Percentiles rank a stretch among this genome's conserved stretches.
Conservation (phyloP, 2,888 invertebrate species). For the Synanthedon myopaeformis region DNA sequence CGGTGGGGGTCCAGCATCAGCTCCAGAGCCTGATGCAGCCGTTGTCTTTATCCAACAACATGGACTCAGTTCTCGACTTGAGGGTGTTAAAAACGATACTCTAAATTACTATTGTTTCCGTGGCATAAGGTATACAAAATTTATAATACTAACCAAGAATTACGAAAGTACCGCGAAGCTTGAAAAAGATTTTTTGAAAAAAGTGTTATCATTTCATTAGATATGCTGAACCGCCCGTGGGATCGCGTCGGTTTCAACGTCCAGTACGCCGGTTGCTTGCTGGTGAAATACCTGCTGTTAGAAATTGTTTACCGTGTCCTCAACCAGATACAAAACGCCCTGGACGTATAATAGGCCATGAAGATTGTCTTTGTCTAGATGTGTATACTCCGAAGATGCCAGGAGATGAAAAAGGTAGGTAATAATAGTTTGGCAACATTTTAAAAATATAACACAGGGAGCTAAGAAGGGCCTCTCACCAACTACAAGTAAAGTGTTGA, state of each 20-base stretch:
- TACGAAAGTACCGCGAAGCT: too few relatives aligned
- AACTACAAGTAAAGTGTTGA: too few relatives aligned
- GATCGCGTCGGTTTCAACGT: conserved; percentile 49
- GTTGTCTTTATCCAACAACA: conserved; percentile 75
- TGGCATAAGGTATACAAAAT: conserved; percentile 72
- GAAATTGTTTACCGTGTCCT: conserved; percentile 44
- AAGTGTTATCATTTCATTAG: conserved; percentile 15
- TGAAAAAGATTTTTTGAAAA: not conserved
- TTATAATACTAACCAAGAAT: not conserved
- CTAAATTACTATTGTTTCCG: conserved; percentile 77
- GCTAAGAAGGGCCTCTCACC: too few relatives aligned
- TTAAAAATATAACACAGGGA: too few relatives aligned
- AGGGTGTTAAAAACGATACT: conserved; percentile 71
- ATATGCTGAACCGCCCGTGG: conserved; percentile 62
- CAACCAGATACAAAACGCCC: conserved; percentile 39
- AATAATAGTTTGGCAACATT: too few relatives aligned
- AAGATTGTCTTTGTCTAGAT: conserved; percentile 83
- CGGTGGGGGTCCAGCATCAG: conserved; percentile 74
- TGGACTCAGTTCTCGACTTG: conserved; percentile 72
- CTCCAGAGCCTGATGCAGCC: conserved; percentile 79
- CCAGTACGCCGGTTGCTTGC: conserved; percentile 47
- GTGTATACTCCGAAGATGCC: conserved; percentile 81
- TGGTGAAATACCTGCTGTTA: conserved; percentile 42
- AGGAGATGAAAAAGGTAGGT: conserved; percentile 56
- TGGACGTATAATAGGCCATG: conserved; percentile 41